phyloP scores from a whole-genome alignment of 2,113 vertebrate genomes.

The Gobiocypris rarus region DNA sequence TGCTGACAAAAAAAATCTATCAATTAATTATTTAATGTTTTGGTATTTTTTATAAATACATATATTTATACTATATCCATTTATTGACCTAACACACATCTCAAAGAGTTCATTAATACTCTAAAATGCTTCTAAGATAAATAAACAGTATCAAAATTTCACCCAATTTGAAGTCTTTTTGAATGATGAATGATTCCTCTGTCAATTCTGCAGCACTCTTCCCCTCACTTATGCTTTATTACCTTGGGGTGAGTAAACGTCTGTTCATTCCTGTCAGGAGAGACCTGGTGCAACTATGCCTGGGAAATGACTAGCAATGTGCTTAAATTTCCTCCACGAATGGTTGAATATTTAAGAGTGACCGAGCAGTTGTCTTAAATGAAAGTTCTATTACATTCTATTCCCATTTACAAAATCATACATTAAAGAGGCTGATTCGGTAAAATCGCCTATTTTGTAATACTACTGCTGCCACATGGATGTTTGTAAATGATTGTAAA shows the following conservation, averaged over 20 bases:
- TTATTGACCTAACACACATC: neutral
- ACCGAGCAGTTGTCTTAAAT: neutral
- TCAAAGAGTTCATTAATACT: neutral
- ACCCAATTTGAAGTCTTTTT: neutral
- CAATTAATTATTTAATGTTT: neutral
- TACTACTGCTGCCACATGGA: neutral
- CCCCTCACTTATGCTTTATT: neutral
- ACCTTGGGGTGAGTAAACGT: neutral
- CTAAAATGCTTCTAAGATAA: neutral
- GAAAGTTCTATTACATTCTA: neutral
- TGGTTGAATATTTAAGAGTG: neutral
- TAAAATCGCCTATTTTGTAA: neutral
- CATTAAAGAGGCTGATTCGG: neutral
- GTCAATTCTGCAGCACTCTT: neutral
- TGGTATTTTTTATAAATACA: neutral
- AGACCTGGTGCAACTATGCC: neutral
- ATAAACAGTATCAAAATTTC: neutral
- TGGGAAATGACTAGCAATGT: neutral
- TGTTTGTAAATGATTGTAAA: neutral
- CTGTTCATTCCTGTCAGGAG: neutral
- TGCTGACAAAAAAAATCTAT: slow-evolving; percentile 2
- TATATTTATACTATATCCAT: neutral
- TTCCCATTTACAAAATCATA: neutral
- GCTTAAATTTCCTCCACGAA: neutral
- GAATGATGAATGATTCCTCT: neutral